Conservation (phyloP, 1,140 invertebrate genomes). For the Arctopsyche grandis region DNA sequence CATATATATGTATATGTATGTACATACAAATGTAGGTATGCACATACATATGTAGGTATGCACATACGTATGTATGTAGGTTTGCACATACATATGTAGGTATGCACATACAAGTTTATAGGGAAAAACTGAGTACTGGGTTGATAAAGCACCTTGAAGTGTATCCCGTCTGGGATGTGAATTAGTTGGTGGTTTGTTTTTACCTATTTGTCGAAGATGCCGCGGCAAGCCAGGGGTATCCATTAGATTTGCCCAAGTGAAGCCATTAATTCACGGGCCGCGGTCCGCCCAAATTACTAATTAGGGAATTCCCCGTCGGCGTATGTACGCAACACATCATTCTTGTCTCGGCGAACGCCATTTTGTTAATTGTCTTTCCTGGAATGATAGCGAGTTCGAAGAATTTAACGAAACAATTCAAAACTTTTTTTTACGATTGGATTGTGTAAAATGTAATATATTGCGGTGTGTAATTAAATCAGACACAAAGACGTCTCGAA, state of each 20-base stretch:
- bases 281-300: conserved; percentile 50
- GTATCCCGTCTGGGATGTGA: no score
- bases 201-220: conserved; percentile 25
- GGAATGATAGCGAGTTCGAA: neutral
- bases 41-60: no score
- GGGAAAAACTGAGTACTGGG: no score
- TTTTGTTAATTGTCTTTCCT: neutral
- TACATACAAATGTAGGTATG: no score
- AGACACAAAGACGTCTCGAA: no score
- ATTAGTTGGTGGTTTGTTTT: neutral
- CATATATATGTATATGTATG: no score
- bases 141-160: no score
- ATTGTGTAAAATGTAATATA: no score
- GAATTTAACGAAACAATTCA: no score
- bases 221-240: conserved; percentile 7
- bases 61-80: neutral
- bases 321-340: conserved; percentile 17
- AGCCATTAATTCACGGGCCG: conserved; percentile 45
- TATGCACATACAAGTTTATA: neutral
- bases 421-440: no score
- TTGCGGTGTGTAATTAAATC: no score
- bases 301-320: conserved; percentile 48
- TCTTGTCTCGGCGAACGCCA: neutral
- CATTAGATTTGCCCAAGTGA: conserved; percentile 49
- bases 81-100: neutral